These are phyloP conservation scores for Apamea sordens DNA, from an alignment of 2,888 invertebrate species.

Conservation along the genomic window DNA sequence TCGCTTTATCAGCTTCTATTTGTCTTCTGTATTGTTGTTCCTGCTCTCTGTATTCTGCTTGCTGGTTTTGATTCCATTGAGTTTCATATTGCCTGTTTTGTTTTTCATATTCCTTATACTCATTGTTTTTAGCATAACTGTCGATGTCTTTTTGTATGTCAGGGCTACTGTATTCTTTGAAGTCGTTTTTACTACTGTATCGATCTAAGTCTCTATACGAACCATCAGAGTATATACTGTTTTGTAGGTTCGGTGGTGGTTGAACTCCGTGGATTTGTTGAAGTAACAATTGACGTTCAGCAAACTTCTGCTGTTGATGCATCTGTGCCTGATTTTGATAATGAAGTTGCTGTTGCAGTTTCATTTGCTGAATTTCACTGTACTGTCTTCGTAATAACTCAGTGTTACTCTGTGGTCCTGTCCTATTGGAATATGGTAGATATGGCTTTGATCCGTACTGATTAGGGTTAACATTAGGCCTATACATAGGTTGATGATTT, in stretches of 20 bases:
- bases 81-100: conserved; percentile 83
- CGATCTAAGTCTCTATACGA: conserved; percentile 87
- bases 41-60: conserved; percentile 79
- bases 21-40: conserved; percentile 81
- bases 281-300: conserved; percentile 91
- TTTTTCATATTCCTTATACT: conserved; percentile 83
- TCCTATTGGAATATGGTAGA: conserved; percentile 88
- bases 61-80: conserved; percentile 84
- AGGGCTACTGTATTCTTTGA: conserved; percentile 83
- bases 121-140: conserved; percentile 83
- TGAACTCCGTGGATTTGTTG: conserved; percentile 91
- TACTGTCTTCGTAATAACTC: conserved; percentile 91
- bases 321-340: conserved; percentile 92
- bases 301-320: conserved; percentile 92
- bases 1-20: conserved; percentile 80
- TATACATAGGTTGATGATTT: conserved; percentile 89
- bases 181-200: conserved; percentile 86
- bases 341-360: conserved; percentile 91
- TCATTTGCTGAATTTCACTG: conserved; percentile 92
- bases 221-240: conserved; percentile 87
- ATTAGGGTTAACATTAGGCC: conserved; percentile 86
- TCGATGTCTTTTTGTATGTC: conserved; percentile 86
- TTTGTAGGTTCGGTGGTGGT: conserved; percentile 87
- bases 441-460: conserved; percentile 88
- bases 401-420: conserved; percentile 90